phyloP scores from a whole-genome alignment of 2,888 invertebrate species.

The Geotrupes spiniger region DNA sequence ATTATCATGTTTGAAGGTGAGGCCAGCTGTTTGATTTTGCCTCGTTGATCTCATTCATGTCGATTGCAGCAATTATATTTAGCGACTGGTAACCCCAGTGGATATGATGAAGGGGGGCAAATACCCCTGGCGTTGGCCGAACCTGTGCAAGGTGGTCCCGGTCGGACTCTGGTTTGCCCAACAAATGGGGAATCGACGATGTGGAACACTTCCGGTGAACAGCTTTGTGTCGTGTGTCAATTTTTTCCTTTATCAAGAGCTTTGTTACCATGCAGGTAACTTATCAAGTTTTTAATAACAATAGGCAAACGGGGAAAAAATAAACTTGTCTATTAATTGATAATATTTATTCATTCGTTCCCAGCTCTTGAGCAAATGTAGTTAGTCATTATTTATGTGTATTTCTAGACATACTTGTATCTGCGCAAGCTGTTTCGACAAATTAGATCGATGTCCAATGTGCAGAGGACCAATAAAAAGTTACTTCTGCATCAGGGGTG shows the following conservation, averaged over 20 bases:
- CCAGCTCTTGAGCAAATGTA: background rate
- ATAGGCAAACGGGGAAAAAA: background rate
- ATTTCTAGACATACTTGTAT: constrained; percentile 72
- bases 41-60: background rate
- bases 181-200: constrained; percentile 51
- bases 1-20: constrained; percentile 78
- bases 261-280: constrained; percentile 68
- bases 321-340: too few species aligned
- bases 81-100: constrained; percentile 64
- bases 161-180: constrained; percentile 43
- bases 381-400: constrained; percentile 13
- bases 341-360: too few species aligned
- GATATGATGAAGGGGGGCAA: constrained; percentile 54
- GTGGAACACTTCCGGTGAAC: constrained; percentile 59
- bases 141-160: constrained; percentile 50
- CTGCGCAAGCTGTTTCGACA: constrained; percentile 76
- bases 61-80: constrained; percentile 71
- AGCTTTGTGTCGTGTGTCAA: constrained; percentile 80
- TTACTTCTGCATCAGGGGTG: constrained; percentile 79
- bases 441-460: constrained; percentile 82
- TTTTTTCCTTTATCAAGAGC: constrained; percentile 74
- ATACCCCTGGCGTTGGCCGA: constrained; percentile 57
- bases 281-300: too few species aligned
- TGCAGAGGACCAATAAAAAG: constrained; percentile 79
- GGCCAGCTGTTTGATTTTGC: constrained; percentile 18